Evolutionary conservation across 2,113 vertebrate species (phyloP).

Genomic region (Archilochus colubris): DNA sequence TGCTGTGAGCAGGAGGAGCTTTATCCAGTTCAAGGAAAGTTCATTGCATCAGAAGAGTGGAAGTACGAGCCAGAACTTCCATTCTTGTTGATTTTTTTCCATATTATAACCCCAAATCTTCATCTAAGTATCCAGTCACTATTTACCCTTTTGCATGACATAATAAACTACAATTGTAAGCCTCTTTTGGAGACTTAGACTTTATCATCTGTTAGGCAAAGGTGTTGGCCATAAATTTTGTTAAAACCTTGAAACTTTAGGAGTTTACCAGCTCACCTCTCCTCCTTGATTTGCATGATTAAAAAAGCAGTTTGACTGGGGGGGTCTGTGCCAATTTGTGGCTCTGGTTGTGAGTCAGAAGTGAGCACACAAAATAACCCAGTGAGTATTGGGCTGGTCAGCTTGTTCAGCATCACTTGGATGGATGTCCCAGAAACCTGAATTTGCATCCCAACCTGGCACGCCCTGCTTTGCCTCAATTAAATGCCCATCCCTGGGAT

Average conservation of each 20-base stretch:
- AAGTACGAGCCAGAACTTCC: not conserved
- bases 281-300: not conserved
- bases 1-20: not conserved
- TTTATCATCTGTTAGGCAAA: not conserved
- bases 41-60: not conserved
- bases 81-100: not conserved
- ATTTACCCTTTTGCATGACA: not conserved
- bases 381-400: not conserved
- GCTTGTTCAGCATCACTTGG: not conserved
- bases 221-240: not conserved
- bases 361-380: not conserved
- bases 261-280: not conserved
- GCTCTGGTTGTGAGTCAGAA: not conserved
- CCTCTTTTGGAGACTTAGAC: not conserved
- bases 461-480: not conserved
- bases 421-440: not conserved
- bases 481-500: not conserved
- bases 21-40: not conserved
- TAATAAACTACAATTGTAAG: not conserved
- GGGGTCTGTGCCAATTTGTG: rapidly evolving
- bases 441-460: not conserved
- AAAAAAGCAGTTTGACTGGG: not conserved
- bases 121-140: not conserved
- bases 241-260: not conserved
- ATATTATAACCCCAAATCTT: not conserved